These are phyloP conservation scores for Phalacrocorax pelagicus DNA, from an alignment of 2,113 vertebrate genomes.

Conservation along the genomic window DNA sequence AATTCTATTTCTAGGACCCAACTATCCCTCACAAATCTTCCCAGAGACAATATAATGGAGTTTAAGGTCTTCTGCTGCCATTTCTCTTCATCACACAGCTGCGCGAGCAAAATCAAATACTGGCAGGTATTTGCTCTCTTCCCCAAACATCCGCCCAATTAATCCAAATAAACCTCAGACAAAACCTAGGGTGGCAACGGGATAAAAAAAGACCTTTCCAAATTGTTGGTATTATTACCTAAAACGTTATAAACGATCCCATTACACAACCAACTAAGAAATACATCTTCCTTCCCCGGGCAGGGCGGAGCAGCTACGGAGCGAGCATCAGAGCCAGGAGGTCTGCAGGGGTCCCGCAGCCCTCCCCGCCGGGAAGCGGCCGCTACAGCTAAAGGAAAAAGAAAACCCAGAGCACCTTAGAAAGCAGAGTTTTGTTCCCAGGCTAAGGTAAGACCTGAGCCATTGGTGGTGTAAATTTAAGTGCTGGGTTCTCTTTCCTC, in stretches of 20 bases:
- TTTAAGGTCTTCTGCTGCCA: neutral
- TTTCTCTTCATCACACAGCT: neutral
- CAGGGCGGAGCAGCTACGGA: neutral
- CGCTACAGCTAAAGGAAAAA: too few species aligned
- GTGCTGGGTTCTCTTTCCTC: neutral
- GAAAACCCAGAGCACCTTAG: neutral
- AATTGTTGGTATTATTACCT: neutral
- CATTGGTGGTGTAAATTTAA: neutral
- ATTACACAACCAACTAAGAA: neutral
- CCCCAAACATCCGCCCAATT: neutral
- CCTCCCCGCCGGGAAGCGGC: fast-evolving
- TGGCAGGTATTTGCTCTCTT: neutral
- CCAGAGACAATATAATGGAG: neutral
- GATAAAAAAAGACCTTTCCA: neutral
- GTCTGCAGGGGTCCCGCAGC: neutral
- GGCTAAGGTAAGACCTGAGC: neutral
- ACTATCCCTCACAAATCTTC: neutral
- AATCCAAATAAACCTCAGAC: constrained; percentile 24
- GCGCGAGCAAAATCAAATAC: neutral
- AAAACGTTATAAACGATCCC: neutral
- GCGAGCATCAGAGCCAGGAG: too few species aligned
- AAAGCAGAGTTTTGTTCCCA: neutral
- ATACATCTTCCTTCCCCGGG: neutral
- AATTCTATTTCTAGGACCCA: neutral
- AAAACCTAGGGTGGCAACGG: neutral